A percentile compares a stretch with the other conserved stretches of the same genome.
Evolutionary conservation across 2,888 invertebrate species (phyloP).

Genomic region (Synergus itoensis): DNA sequence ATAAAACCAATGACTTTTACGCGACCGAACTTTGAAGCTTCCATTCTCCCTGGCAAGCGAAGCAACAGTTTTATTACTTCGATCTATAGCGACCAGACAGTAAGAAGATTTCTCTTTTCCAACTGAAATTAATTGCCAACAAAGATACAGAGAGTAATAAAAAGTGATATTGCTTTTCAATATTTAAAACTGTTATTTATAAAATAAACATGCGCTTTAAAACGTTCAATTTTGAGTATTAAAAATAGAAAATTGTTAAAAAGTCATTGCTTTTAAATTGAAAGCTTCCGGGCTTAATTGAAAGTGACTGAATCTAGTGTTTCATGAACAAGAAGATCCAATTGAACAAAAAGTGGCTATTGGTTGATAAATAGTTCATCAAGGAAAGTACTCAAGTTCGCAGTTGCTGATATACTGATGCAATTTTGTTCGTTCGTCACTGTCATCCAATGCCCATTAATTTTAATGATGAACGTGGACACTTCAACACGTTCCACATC

Average conservation of each 20-base stretch:
- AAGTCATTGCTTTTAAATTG: no score
- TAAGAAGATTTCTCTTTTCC: conserved; percentile 38
- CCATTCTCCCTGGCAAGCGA: neutral
- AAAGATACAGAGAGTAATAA: neutral
- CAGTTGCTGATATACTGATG: neutral
- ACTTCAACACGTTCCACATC: conserved; percentile 56
- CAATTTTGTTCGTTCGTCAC: conserved; percentile 12
- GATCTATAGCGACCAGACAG: conserved; percentile 24
- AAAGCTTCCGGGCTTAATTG: no score
- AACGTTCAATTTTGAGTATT: no score
- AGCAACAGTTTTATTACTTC: conserved; percentile 41
- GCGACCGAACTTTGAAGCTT: conserved; percentile 35
- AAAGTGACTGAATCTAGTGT: neutral
- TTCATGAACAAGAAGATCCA: neutral
- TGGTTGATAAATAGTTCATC: neutral
- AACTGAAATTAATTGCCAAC: conserved; percentile 22
- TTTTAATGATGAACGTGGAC: conserved; percentile 61
- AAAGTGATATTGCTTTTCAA: no score
- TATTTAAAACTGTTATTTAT: no score
- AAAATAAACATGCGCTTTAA: no score
- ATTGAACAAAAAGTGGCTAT: neutral
- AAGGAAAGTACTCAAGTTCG: neutral
- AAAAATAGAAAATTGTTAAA: no score
- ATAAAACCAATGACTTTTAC: conserved; percentile 40
- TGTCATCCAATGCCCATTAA: conserved; percentile 61